Percentiles rank a stretch among this genome's conserved stretches.
Evolutionary conservation across 2,113 vertebrate species (phyloP).

Genomic region (Phaethon lepturus): DNA sequence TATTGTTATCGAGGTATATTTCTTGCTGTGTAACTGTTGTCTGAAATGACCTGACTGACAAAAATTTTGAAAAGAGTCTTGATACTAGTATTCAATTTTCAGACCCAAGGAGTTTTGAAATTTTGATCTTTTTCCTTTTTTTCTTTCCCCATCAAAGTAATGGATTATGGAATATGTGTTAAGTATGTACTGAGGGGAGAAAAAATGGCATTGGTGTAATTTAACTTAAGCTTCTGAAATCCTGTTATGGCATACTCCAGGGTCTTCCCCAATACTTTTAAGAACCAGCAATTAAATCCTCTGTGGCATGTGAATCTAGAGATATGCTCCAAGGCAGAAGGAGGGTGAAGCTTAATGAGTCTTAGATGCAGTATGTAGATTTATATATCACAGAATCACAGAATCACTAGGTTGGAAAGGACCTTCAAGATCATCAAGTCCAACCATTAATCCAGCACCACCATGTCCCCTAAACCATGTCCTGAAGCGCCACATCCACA

Average conservation of each 20-base stretch:
- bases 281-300: not conserved
- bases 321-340: not conserved
- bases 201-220: not conserved
- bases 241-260: not conserved
- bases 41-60: not conserved
- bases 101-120: not conserved
- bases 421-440: too few relatives aligned
- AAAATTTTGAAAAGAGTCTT: not conserved
- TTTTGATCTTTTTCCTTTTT: not conserved
- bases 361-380: not conserved
- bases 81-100: not conserved
- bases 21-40: not conserved
- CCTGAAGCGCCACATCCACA: too few relatives aligned
- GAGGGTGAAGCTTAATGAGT: not conserved
- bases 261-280: not conserved
- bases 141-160: not conserved
- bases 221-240: not conserved
- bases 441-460: too few relatives aligned
- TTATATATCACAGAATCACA: too few relatives aligned
- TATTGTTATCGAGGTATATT: not conserved
- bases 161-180: not conserved
- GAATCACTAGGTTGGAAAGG: too few relatives aligned
- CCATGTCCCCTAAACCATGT: too few relatives aligned
- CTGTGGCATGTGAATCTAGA: not conserved
- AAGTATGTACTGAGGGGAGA: not conserved